Evolutionary conservation across 2,888 invertebrate species (phyloP).

Genomic region (Strigamia crassipes): DNA sequence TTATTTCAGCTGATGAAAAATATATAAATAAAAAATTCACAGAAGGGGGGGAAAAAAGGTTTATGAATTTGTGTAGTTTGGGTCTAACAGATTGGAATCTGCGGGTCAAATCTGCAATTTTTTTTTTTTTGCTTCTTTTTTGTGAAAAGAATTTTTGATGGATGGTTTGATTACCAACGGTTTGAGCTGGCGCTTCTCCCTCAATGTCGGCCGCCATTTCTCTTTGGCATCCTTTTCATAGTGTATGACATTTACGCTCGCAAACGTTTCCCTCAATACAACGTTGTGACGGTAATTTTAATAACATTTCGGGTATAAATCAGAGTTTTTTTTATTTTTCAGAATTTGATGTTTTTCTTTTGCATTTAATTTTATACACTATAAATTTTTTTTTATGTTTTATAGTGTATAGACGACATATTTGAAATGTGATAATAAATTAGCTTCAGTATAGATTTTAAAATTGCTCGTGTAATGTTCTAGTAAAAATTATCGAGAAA

Average conservation of each 20-base stretch:
- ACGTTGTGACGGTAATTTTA: background rate
- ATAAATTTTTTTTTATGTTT: background rate
- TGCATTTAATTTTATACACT: background rate
- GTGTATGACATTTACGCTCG: background rate
- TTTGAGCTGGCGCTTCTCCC: background rate
- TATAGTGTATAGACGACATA: background rate
- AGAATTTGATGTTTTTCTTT: background rate
- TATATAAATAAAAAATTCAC: background rate
- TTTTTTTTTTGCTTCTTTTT: background rate
- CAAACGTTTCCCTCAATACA: background rate
- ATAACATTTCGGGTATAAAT: slow-evolving; percentile 21
- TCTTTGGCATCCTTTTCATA: slow-evolving; percentile 22
- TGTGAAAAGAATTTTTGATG: background rate
- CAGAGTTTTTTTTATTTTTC: background rate
- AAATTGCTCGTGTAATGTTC: background rate
- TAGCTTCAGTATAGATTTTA: background rate
- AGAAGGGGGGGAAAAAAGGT: background rate
- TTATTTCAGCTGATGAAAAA: no score
- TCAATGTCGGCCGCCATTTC: slow-evolving; percentile 13
- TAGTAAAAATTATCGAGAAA: background rate
- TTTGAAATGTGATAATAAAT: background rate
- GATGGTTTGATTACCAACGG: slow-evolving; percentile 14
- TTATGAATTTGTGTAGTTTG: background rate
- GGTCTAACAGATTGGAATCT: slow-evolving; percentile 10
- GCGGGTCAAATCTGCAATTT: background rate